phyloP scores from a whole-genome alignment of 2,113 vertebrate genomes.

The Xenopus tropicalis region DNA sequence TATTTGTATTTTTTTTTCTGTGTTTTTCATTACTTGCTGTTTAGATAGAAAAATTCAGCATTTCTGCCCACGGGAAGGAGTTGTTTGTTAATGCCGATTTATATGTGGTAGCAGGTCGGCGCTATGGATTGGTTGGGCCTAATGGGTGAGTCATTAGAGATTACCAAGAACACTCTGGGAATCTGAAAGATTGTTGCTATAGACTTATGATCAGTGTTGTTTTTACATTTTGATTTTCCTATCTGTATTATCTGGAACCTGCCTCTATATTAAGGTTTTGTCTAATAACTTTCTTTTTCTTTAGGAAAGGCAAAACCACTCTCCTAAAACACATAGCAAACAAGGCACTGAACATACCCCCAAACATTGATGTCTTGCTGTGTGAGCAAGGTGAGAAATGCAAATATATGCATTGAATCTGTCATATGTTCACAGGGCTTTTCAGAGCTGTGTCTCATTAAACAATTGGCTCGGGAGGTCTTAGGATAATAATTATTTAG shows the following conservation, averaged over 20 bases:
- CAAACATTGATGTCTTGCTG: slow-evolving; percentile 87
- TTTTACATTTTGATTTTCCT: background rate
- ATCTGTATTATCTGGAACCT: too few relatives aligned
- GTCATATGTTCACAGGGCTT: too few relatives aligned
- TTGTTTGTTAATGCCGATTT: slow-evolving; percentile 89
- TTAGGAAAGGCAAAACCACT: slow-evolving; percentile 89
- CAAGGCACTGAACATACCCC: slow-evolving; percentile 85
- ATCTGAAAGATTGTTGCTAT: background rate
- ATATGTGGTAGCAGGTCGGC: slow-evolving; percentile 82
- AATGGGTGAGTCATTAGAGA: slow-evolving; percentile 72
- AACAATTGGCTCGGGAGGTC: too few relatives aligned
- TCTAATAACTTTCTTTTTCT: too few relatives aligned
- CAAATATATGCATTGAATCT: too few relatives aligned
- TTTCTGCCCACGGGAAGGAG: slow-evolving; percentile 90
- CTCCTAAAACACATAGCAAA: slow-evolving; percentile 89
- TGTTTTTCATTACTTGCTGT: background rate
- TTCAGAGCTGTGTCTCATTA: too few relatives aligned
- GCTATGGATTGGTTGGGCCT: slow-evolving; percentile 88
- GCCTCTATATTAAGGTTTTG: too few relatives aligned
- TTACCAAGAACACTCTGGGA: background rate
- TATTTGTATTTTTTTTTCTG: too few relatives aligned
- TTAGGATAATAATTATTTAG: too few relatives aligned
- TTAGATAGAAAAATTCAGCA: slow-evolving; percentile 89
- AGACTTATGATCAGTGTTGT: background rate
- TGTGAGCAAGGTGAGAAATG: slow-evolving; percentile 82